Conservation (phyloP, 2,113 vertebrate species). For the Dasyurus viverrinus region DNA sequence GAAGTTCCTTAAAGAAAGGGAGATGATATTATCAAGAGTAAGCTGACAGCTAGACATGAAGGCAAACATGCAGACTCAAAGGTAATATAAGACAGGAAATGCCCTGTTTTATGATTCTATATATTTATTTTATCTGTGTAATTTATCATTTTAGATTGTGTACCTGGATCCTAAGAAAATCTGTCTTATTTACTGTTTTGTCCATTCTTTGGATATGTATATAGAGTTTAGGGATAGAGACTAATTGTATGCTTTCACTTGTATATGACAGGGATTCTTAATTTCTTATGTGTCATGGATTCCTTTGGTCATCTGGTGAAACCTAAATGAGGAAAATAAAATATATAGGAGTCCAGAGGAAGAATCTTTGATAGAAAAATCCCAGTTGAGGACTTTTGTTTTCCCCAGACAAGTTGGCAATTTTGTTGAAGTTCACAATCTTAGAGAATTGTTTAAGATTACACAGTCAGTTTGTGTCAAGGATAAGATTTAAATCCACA, state of each 20-base stretch:
- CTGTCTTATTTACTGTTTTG: background rate
- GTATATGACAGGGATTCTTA: background rate
- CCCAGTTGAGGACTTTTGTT: background rate
- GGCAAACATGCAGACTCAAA: background rate
- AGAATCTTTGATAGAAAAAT: background rate
- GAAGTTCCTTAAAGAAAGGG: background rate
- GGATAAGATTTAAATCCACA: background rate
- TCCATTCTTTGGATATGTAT: background rate
- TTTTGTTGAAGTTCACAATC: background rate
- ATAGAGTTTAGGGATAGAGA: background rate
- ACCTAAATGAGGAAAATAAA: background rate
- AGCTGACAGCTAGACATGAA: background rate
- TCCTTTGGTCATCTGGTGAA: background rate
- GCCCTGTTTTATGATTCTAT: background rate
- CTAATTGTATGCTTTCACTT: background rate
- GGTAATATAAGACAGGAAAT: background rate
- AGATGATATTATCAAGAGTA: background rate
- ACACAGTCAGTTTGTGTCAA: background rate
- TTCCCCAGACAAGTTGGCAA: background rate
- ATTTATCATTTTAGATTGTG: background rate
- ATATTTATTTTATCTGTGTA: background rate
- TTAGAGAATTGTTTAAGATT: background rate
- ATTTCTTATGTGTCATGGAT: no score
- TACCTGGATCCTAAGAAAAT: background rate
- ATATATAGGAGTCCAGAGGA: background rate